phyloP scores from a whole-genome alignment of 2,113 vertebrate species.

The Stegostoma tigrinum region DNA sequence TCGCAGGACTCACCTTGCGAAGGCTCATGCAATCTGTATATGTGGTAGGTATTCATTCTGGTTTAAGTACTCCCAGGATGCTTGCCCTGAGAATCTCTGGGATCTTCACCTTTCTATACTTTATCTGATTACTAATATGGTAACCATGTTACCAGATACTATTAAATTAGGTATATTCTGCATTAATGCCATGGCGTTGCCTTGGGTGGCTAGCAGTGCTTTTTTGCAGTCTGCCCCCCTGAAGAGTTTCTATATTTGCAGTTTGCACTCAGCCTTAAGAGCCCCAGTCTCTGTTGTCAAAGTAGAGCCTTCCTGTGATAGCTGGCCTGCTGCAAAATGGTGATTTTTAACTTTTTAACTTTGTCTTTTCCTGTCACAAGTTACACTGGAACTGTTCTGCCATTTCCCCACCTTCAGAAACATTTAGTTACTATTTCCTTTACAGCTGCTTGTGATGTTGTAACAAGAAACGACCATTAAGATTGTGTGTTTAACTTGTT shows the following conservation, averaged over 20 bases:
- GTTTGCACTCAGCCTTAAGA: not conserved
- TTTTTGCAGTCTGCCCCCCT: not conserved
- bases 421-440: not conserved
- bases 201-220: not conserved
- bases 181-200: too few relatives aligned
- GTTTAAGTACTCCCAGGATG: not conserved
- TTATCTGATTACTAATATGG: not conserved
- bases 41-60: not conserved
- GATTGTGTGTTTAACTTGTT: not conserved
- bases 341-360: not conserved
- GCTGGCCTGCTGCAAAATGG: not conserved
- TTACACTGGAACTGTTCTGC: not conserved
- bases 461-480: not conserved
- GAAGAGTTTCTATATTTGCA: not conserved
- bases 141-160: not conserved
- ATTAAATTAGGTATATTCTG: not conserved
- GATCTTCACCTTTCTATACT: not conserved
- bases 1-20: not conserved
- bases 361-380: not conserved
- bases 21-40: not conserved
- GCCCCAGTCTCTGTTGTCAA: not conserved
- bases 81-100: not conserved
- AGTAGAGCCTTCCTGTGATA: not conserved
- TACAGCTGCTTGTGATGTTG: not conserved
- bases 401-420: not conserved